Evolutionary conservation across 2,888 invertebrate genomes (phyloP), one percentile per base, ranked within the genome.

Genomic region (Cephus pygmeus): DNA sequence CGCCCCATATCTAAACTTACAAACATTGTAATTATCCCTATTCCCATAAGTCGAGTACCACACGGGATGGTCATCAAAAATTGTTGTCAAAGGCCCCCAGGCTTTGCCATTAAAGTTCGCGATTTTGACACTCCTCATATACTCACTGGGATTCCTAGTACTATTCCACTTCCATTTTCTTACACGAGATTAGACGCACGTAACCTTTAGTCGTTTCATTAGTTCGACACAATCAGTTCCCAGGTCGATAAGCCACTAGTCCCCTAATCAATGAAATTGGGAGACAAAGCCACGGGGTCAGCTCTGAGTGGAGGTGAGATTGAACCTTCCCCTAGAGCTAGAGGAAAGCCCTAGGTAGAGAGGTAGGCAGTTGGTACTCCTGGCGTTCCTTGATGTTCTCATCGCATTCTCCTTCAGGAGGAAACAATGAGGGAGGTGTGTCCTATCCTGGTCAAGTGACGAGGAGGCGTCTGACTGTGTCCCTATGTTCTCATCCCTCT

Each of bases 201-300:
- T 83, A 84, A 85, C 86, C 86, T 85, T 83, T 83, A 84, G 86
- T 87, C 90, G 88, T 91, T 91, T 91, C 90, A 91, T 91, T 91
- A 91, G 90, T 88, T 86, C 86, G 85, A 85, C 85, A 85, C 88
- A 88, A 90, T 89, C 89, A 88, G 88, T 85, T 81, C 81, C 75
- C 83, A 83, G 80, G 73, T 77, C 78, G 76, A 74, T 75, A 73
- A 75, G 78, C 77, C 80, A 85, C 79, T 79, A 80, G 80, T 77
- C 82, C 84, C 87, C 90, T 89, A 90, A 91, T 91, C 91, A 90
- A 90, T 90, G 91, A 87, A 90, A 90, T 91, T 91, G 90, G 88
- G 86, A 90, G 91, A 90, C 90, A 90, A 91, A 88, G 88, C 87
- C 87, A 31, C 73, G 80, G 77, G 83, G 80, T 82, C 76, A 81